phyloP scores from a whole-genome alignment of 2,888 invertebrate species.

The Hybos culiciformis region DNA sequence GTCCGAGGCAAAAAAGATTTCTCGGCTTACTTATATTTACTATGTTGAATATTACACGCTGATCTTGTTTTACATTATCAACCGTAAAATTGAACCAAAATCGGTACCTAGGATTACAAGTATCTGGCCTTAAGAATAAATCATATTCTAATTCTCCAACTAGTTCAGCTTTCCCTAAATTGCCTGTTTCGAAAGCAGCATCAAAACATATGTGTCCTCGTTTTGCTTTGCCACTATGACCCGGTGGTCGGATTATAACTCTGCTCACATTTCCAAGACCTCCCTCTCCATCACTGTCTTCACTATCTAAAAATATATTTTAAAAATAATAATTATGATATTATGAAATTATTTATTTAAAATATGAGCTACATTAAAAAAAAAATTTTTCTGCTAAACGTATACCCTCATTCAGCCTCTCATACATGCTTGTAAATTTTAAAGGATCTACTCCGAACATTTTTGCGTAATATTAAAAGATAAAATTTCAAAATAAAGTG shows the following conservation, averaged over 20 bases:
- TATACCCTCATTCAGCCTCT: conserved; percentile 42
- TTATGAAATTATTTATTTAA: not conserved
- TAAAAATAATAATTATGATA: not conserved
- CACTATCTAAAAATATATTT: conserved; percentile 50
- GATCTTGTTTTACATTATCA: conserved; percentile 86
- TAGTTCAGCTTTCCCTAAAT: conserved; percentile 88
- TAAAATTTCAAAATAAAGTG: too few species aligned
- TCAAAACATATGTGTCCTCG: conserved; percentile 94
- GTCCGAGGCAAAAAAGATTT: conserved; percentile 74
- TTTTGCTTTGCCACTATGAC: conserved; percentile 90
- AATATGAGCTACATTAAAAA: not conserved
- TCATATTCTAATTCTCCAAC: conserved; percentile 93
- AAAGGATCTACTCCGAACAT: conserved; percentile 37
- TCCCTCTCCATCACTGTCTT: conserved; percentile 86
- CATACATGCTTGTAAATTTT: conserved; percentile 53
- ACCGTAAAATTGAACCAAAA: conserved; percentile 99
- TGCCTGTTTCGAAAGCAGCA: conserved; percentile 93
- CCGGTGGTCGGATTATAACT: conserved; percentile 74
- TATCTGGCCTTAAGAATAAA: conserved; percentile 89
- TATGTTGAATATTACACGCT: conserved; percentile 91
- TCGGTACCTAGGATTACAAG: conserved; percentile 80
- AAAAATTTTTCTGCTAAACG: not conserved
- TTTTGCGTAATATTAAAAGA: too few species aligned
- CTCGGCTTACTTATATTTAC: conserved; percentile 90
- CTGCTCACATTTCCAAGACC: conserved; percentile 86